Base-by-base conservation (phyloP, 2,888 invertebrate genomes). In the Leucophenga montana region DNA sequence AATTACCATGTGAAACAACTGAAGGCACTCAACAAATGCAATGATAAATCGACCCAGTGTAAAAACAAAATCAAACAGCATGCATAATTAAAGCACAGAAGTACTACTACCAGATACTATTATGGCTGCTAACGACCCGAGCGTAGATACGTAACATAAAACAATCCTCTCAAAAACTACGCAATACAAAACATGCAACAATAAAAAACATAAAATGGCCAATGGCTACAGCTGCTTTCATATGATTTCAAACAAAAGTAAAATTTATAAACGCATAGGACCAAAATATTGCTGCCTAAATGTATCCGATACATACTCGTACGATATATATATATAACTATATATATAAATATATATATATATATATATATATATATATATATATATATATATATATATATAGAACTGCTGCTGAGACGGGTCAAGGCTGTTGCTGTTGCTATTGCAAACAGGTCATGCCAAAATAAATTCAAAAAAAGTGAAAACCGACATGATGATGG, bases 391-490 rank as follows among this genome's bases (percentile, higher is more conserved):
- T n/a, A n/a, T n/a, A n/a, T n/a, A n/a, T n/a, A n/a, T n/a, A n/a
- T n/a, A n/a, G n/a, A 20, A 31, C 31, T 62, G 11, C 46, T 22
- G 11, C 2, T 20, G n/a, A 33, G 44, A 46, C 20, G 46, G 62
- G 62, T 64, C 62, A 64, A 64, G 62, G 62, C 48, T 64, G 27
- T 48, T 61, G 18, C n/a, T n/a, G n/a, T n/a, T n/a, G n/a, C n/a
- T n/a, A n/a, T 4, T 14, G 57, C 22, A 48, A n/a, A 22, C 33
- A 8, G 62, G 62, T 39, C 22, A 46, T 46, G 48, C 62, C 62
- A 64, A 64, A 62, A 62, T 14, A 46, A 14, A 33, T 22, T 14
- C 46, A 9, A 20, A 22, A 48, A 46, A 64, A 64, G 61, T 62
- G 44, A 62, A 62, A 62, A 20, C 33, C 27, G 18, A n/a, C 18